Base-by-base conservation (phyloP, 2,888 invertebrate species). In the Trachelus iudaicus region DNA sequence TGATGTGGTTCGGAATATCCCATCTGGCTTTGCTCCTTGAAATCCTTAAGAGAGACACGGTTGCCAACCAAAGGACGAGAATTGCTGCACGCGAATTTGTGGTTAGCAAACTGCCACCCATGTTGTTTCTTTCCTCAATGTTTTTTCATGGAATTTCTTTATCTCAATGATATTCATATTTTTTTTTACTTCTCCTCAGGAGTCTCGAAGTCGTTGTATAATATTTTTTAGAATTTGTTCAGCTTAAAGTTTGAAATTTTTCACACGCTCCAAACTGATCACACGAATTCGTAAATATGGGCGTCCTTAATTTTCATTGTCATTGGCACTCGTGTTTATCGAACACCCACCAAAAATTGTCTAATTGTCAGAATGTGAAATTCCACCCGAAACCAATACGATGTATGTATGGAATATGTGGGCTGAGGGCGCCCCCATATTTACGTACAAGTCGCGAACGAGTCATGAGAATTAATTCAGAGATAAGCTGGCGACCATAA, bases 391-490 rank as follows among this genome's bases (percentile, higher is more conserved):
- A 73, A 69, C 77, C 77, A 77, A 79, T 80, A 40, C 71, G 79
- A 76, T 77, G 77, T 73, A 80, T 71, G 68, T 69, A 76, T 80
- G 73, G 71, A 15, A 34, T 68, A 73, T 79, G 79, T 75, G 80
- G 81, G 81, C 80, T 80, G 79, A 75, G 80, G 80, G 80, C 79
- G 79, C 81, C 81, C 81, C 77, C 80, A 81, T 81, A n/a, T 68
- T 73, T 69, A 73, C 69, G 33, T 77, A 75, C 76, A 77, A 76
- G 77, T 77, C 76, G 76, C 68, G 34, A 76, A 80, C 73, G 73
- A 80, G 79, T 81, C 79, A 80, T 71, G 74, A 76, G 78, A 78
- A 78, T 78, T 78, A 78, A 77, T 73, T 76, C 69, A 37, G 33
- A 79, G 77, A 80, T 77, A 77, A 80, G 56, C 56, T 71, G 37